Evolutionary conservation across 2,113 vertebrate species (phyloP).

Genomic region (Brachyhypopomus occidentalis): DNA sequence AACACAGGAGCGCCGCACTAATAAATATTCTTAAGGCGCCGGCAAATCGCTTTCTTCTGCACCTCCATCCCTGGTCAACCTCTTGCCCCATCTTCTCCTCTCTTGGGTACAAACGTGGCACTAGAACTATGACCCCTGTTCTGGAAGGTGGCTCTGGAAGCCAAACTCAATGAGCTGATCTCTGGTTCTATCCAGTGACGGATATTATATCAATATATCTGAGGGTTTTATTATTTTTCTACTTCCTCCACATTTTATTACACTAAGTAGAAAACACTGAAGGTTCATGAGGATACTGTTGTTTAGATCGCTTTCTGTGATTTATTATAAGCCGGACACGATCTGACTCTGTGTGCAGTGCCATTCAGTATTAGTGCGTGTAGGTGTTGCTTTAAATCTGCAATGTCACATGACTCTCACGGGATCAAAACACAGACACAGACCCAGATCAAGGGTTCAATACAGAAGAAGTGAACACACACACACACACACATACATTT

Average conservation of each 20-base stretch:
- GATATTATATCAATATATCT: slow-evolving; percentile 28
- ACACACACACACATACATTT: no score
- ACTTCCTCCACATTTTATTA: slow-evolving; percentile 34
- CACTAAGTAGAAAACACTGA: no score
- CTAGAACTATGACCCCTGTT: slow-evolving; percentile 38
- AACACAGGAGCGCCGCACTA: slow-evolving; percentile 29
- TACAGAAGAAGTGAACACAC: no score
- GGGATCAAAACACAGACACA: no score
- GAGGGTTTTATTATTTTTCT: slow-evolving; percentile 18
- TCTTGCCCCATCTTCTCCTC: slow-evolving; percentile 27
- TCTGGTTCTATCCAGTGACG: slow-evolving; percentile 41
- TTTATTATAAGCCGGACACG: no score
- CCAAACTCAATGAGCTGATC: slow-evolving; percentile 49
- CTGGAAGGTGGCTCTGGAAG: slow-evolving; percentile 37
- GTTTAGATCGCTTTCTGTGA: no score
- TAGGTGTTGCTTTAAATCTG: no score
- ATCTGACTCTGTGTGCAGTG: no score
- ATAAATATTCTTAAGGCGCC: slow-evolving; percentile 41
- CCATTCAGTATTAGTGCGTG: no score
- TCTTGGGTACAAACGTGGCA: neutral
- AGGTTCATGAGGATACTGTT: no score
- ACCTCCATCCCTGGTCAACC: slow-evolving; percentile 11
- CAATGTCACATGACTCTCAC: no score
- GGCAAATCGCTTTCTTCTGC: slow-evolving; percentile 23
- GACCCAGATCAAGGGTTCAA: no score